Percentiles rank a stretch among this genome's conserved stretches.
phyloP scores from a whole-genome alignment of 92 coral and sea anemone species.

The Heliopora coerulea region DNA sequence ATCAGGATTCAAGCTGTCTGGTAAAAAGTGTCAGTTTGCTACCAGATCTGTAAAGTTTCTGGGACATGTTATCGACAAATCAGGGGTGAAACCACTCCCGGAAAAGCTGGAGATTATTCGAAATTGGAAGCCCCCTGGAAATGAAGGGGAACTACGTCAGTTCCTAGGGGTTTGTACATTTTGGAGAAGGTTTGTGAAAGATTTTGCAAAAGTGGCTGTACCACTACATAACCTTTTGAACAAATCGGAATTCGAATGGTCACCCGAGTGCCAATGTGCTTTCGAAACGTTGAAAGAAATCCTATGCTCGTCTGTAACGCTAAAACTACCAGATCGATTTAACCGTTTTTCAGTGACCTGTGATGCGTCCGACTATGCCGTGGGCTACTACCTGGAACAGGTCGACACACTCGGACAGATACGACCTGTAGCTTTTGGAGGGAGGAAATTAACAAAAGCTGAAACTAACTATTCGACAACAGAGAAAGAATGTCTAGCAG shows the following conservation, averaged over 20 bases:
- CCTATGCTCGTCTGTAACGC: constrained; percentile 49
- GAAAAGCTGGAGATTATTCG: constrained; percentile 54
- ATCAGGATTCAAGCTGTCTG: constrained; percentile 58
- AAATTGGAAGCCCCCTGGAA: constrained; percentile 39
- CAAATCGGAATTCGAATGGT: constrained; percentile 52
- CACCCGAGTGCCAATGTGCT: constrained; percentile 51
- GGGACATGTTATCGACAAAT: constrained; percentile 53
- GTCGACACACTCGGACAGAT: no score
- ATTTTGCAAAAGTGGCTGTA: constrained; percentile 50
- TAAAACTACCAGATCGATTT: constrained; percentile 46
- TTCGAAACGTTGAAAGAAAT: constrained; percentile 42
- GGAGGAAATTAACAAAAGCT: no score
- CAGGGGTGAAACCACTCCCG: no score
- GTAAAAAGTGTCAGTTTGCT: constrained; percentile 61
- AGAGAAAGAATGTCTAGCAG: no score
- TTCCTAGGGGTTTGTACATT: constrained; percentile 53
- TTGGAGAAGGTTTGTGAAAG: constrained; percentile 56
- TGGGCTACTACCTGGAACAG: no score
- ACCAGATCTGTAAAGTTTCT: constrained; percentile 42
- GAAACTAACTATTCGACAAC: no score
- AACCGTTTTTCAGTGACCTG: constrained; percentile 53
- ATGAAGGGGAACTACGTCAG: background rate
- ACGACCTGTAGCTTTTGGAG: no score
- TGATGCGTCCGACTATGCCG: no score
- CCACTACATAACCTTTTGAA: constrained; percentile 55